These are phyloP conservation scores for Neodiprion virginianus DNA, from an alignment of 1,140 invertebrate genomes.

Conservation along the genomic window DNA sequence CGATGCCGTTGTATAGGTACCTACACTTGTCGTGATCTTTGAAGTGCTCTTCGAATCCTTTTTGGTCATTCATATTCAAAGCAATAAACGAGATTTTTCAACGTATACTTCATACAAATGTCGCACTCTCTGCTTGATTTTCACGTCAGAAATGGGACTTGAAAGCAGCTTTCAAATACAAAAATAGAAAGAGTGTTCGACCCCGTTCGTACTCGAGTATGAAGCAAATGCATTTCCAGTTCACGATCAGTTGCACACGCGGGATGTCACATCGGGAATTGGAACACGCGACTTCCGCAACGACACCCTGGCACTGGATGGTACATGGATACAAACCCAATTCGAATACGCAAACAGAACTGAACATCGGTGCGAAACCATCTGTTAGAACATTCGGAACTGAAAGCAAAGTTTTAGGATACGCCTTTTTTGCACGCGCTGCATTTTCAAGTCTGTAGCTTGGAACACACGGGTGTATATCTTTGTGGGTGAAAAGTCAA, in stretches of 20 bases:
- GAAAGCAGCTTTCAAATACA: constrained; percentile 2
- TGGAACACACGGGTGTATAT: not conserved
- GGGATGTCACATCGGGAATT: not conserved
- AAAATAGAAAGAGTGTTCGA: not conserved
- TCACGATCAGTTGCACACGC: not conserved
- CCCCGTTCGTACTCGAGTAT: not conserved
- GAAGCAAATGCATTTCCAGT: constrained; percentile 5
- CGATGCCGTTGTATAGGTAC: not conserved
- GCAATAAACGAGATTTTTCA: not conserved
- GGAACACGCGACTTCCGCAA: not conserved
- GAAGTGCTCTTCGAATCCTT: not conserved
- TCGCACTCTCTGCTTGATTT: not conserved
- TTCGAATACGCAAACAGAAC: not conserved
- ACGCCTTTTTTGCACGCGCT: not conserved
- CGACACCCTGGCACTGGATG: not conserved
- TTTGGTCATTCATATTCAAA: not conserved
- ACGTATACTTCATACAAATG: not conserved
- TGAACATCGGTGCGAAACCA: not conserved
- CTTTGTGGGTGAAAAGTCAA: not conserved
- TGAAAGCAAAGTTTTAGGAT: not conserved
- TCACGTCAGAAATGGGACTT: not conserved
- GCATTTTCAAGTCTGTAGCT: not conserved
- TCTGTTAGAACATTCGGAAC: not conserved
- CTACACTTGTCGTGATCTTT: not conserved
- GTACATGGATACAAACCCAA: not conserved